Conservation (phyloP, 2,797 vertebrate species). For the Sebastes hopkinsi region DNA sequence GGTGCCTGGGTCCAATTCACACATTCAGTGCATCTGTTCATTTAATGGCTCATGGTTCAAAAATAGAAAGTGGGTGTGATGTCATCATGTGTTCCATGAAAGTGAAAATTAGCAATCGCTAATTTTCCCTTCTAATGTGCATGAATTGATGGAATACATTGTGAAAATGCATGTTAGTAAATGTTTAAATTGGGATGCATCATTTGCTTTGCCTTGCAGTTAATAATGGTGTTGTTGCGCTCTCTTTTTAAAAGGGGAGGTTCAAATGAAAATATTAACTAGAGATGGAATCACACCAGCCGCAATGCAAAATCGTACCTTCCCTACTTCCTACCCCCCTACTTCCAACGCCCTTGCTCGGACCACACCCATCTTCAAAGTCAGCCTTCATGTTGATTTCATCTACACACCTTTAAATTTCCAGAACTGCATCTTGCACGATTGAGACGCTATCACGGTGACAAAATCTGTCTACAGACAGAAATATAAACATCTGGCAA, state of each 20-base stretch:
- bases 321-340: no score
- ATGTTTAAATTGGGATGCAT: neutral
- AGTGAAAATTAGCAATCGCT: neutral
- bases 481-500: no score
- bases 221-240: neutral
- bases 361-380: no score
- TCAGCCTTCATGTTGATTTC: no score
- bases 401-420: no score
- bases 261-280: neutral
- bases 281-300: no score
- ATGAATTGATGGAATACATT: neutral
- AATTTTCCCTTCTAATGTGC: neutral
- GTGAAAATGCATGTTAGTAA: neutral
- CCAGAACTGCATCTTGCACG: no score
- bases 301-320: rapidly evolving
- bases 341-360: no score
- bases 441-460: no score
- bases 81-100: neutral
- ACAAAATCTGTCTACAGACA: no score
- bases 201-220: neutral
- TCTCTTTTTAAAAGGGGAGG: no score
- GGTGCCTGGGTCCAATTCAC: neutral
- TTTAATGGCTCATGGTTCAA: neutral
- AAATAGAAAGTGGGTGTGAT: neutral
- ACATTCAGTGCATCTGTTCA: neutral